Conservation (phyloP, 2,113 vertebrate genomes). For the Eulacestoma nigropectus region DNA sequence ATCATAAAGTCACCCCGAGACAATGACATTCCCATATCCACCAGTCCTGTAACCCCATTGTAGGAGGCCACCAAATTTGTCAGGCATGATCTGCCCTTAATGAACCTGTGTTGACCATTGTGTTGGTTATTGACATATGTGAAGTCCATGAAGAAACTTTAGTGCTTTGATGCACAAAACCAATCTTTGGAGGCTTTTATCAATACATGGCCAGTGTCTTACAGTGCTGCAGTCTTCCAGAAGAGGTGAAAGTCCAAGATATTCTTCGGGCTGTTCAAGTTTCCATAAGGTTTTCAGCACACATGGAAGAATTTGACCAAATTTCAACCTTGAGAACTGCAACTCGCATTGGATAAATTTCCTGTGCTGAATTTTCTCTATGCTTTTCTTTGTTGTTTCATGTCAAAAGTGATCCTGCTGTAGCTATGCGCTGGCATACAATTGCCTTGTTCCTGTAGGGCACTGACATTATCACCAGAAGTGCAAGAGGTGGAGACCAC, state of each 20-base stretch:
- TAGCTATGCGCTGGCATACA: not conserved
- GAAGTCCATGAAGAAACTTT: not conserved
- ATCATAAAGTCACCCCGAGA: no score
- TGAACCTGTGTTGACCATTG: not conserved
- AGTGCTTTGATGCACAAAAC: not conserved
- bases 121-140: not conserved
- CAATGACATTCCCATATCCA: not conserved
- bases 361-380: not conserved
- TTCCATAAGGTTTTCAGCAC: not conserved
- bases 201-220: not conserved
- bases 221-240: not conserved
- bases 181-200: not conserved
- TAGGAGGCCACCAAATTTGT: not conserved
- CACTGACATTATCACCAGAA: not conserved
- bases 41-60: fast-evolving
- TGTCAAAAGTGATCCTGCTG: not conserved
- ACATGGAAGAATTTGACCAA: not conserved
- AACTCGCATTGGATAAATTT: not conserved
- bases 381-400: not conserved
- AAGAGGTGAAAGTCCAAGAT: not conserved
- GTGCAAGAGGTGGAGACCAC: not conserved
- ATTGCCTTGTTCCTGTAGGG: not conserved
- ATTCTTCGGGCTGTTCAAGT: not conserved
- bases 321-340: not conserved
- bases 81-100: not conserved